Evolutionary conservation across 1,140 invertebrate species (phyloP), one percentile per base, ranked within the genome.

Genomic region (Drosophila santomea): DNA sequence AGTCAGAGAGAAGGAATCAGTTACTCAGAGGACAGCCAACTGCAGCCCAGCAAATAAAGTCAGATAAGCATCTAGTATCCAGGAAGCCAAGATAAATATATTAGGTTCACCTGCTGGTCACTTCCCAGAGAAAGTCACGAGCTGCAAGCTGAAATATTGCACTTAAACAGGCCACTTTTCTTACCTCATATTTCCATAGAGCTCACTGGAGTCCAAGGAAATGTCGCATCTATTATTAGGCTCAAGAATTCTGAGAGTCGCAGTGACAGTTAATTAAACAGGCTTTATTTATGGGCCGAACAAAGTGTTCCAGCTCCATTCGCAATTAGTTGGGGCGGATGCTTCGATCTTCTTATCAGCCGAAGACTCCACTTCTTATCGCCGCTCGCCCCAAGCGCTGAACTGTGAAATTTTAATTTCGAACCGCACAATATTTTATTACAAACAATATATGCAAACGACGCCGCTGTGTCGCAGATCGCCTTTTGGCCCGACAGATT

Each of bases 191-290:
- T 43, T 43, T 15, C 2, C n/a, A 15, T 43, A 6, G 3, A 15
- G 15, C 15, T 0, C 7, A 7, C 41, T 17, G 10, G 2, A 1
- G 0, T 17, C 7, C 41, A 43, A 44, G 8, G 17, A 10, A 32
- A 48, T 14, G 2, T 8, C 23, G 2, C 6, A 11, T 15, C 1
- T 11, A 32, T 8, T 32, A 11, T 15, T 2, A 14, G 15, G 28
- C 38, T 95, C 96, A 32, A 98, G 92, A 43, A 95, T 93, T 92
- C 97, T 98, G 94, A 15, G 93, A 91, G 76, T 60, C 85, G 78
- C 41, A 35, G 58, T 68, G 52, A 39, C 79, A 78, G 66, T 74
- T 59, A 59, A 52, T 72, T 78, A 68, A 51, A 35, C 32, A n/a
- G 59, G 45, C 35, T 55, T 76, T 86, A 80, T 84, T 88, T 89